Base-by-base conservation (phyloP, 2,113 vertebrate genomes). In the Oryzias melastigma region DNA sequence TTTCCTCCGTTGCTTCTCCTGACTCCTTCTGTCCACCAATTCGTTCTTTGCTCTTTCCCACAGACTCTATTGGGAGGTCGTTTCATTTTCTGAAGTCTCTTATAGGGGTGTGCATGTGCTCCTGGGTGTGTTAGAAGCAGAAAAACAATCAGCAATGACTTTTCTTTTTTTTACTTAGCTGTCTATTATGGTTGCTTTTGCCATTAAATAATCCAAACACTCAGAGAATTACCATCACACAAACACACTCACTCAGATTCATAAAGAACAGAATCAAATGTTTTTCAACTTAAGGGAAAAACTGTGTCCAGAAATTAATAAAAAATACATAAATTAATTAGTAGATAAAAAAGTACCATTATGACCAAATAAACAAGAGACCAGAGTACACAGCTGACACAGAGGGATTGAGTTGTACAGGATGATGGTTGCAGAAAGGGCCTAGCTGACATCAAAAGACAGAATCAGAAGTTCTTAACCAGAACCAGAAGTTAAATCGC, bases 91-190 rank as follows among this genome's bases (percentile, higher is more conserved):
- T 59, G 52, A 68, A 86, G 78, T 82, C 72, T 74, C 58, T 45
- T 61, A 18, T 44, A 59, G 65, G 60, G 40, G 56, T 48, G 61
- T 60, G 18, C 41, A 14, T 55, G 62, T 74, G 43, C 10, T 35
- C 8, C 10, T 60, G 60, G 77, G 71, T 75, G 77, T 66, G 73
- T 85, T 76, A 81, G 75, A 87, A 75, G 70, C 85, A 85, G 55
- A 86, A 85, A 86, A 75, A 73, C 80, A 83, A 74, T 35, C 35
- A 86, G 86, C 85, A 89, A 89, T 85, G 82, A 80, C 80, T 87
- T 89, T 88, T 1, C 3, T 25, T 35, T 35, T 35, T 35, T 35
- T 35, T 2, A 86, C 81, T 88, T 85, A 86, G 80, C 80, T 71
- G 64, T 66, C 85, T 77, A 65, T 81, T 85, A 66, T 75, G 71